phyloP scores from a whole-genome alignment of 2,797 vertebrate genomes.

The Poecilia velifera region DNA sequence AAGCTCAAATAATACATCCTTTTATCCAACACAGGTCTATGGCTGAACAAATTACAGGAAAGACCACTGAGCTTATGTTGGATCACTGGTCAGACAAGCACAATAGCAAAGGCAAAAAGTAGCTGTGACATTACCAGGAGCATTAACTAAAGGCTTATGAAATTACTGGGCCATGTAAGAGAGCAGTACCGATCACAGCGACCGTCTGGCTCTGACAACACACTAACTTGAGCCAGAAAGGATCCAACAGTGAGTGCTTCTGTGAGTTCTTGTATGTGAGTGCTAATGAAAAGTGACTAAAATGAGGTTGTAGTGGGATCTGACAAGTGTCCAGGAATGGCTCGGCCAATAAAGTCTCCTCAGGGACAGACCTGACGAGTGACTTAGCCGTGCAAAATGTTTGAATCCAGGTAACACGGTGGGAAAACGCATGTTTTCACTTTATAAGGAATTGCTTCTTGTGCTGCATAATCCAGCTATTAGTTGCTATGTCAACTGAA shows the following conservation, averaged over 20 bases:
- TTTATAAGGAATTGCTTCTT: constrained; percentile 64
- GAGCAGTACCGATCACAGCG: constrained; percentile 48
- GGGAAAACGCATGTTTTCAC: constrained; percentile 32
- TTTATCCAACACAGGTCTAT: constrained; percentile 51
- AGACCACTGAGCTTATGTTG: constrained; percentile 45
- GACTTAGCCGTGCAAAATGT: constrained; percentile 77
- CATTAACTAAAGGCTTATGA: constrained; percentile 50
- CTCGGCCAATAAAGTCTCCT: constrained; percentile 56
- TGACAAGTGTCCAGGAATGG: constrained; percentile 72
- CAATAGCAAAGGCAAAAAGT: constrained; percentile 35
- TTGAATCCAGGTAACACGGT: constrained; percentile 45
- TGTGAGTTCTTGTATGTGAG: constrained; percentile 53
- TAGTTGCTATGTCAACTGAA: constrained; percentile 52
- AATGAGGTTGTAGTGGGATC: constrained; percentile 60
- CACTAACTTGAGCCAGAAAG: constrained; percentile 19
- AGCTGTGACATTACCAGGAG: constrained; percentile 58
- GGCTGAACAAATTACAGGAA: constrained; percentile 62
- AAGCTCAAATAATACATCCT: constrained; percentile 54
- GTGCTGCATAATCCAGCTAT: constrained; percentile 18
- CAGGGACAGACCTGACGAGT: constrained; percentile 43
- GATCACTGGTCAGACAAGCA: constrained; percentile 53
- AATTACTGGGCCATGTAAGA: constrained; percentile 54
- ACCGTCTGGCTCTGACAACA: constrained; percentile 45
- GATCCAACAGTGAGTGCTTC: constrained; percentile 11
- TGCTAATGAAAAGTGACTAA: constrained; percentile 74